Evolutionary conservation across 1,140 invertebrate species (phyloP).

Genomic region (Meteorus sp.): DNA sequence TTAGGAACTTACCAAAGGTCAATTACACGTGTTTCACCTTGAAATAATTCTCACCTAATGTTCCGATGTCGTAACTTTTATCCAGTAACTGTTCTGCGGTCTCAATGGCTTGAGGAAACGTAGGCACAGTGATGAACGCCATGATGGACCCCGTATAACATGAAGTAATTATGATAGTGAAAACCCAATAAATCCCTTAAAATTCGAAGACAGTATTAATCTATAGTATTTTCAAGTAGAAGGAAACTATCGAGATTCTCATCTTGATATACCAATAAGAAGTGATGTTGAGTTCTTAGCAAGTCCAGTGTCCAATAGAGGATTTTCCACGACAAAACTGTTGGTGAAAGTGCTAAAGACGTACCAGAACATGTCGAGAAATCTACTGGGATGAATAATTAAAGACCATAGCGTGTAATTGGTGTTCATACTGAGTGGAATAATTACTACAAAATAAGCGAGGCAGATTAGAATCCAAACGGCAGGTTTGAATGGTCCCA

Average conservation of each 20-base stretch:
- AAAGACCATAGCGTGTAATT: slow-evolving; percentile 66
- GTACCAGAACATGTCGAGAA: slow-evolving; percentile 79
- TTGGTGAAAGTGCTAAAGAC: slow-evolving; percentile 82
- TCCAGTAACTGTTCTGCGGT: slow-evolving; percentile 64
- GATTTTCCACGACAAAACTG: slow-evolving; percentile 70
- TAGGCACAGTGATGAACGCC: slow-evolving; percentile 75
- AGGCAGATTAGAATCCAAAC: slow-evolving; percentile 73
- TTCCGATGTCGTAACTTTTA: slow-evolving; percentile 65
- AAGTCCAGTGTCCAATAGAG: slow-evolving; percentile 69
- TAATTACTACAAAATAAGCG: slow-evolving; percentile 70
- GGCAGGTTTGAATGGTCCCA: slow-evolving; percentile 76
- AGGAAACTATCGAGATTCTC: background rate
- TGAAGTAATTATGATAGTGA: slow-evolving; percentile 77
- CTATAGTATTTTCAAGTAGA: background rate
- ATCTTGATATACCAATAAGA: slow-evolving; percentile 63
- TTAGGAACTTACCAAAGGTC: slow-evolving; percentile 24
- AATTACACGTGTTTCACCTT: no score
- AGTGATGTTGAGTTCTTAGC: slow-evolving; percentile 69
- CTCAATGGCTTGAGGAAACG: slow-evolving; percentile 70
- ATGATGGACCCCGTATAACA: slow-evolving; percentile 80
- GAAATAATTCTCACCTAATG: slow-evolving; percentile 63
- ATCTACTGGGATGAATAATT: slow-evolving; percentile 66
- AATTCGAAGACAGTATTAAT: slow-evolving; percentile 10
- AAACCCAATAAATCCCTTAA: slow-evolving; percentile 74
- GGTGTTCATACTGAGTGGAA: slow-evolving; percentile 71